Evolutionary conservation across 2,113 vertebrate species (phyloP).

Genomic region (Syngnathus scovelli): DNA sequence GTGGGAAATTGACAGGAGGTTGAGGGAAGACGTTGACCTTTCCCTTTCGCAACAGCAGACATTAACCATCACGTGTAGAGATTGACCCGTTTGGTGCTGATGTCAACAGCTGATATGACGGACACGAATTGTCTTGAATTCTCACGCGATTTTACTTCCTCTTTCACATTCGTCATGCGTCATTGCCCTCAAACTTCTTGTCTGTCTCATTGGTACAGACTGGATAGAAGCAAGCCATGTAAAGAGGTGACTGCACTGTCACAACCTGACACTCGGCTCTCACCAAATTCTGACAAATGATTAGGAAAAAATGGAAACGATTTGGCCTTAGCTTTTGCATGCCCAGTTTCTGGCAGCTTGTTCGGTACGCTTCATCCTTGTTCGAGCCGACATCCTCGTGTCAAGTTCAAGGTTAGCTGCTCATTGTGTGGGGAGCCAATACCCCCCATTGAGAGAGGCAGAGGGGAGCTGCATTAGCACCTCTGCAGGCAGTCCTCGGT

Average conservation of each 20-base stretch:
- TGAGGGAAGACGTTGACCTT: conserved; percentile 51
- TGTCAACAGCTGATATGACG: conserved; percentile 32
- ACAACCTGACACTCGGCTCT: conserved; percentile 16
- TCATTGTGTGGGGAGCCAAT: conserved; percentile 63
- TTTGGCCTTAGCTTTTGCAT: background rate
- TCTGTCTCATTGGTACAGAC: conserved; percentile 9
- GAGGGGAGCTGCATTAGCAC: conserved; percentile 68
- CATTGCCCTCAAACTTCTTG: background rate
- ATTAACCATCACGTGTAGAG: conserved; percentile 40
- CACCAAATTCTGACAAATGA: conserved; percentile 35
- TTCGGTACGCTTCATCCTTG: too few species aligned
- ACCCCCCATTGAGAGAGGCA: conserved; percentile 40
- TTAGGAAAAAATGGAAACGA: conserved; percentile 11
- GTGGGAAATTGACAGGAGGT: conserved; percentile 16
- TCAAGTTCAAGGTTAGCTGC: conserved; percentile 70
- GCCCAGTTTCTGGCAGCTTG: background rate
- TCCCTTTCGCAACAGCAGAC: conserved; percentile 40
- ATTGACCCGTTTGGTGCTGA: conserved; percentile 41
- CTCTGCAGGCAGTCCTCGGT: conserved; percentile 62
- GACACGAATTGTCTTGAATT: background rate
- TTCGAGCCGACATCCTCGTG: background rate
- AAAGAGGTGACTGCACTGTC: conserved; percentile 15
- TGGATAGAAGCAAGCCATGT: conserved; percentile 10
- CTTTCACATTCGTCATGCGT: background rate
- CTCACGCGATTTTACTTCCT: background rate